Evolutionary conservation across 2,797 vertebrate genomes (phyloP), one percentile per base, ranked within the genome.

Genomic region (Mus caroli): DNA sequence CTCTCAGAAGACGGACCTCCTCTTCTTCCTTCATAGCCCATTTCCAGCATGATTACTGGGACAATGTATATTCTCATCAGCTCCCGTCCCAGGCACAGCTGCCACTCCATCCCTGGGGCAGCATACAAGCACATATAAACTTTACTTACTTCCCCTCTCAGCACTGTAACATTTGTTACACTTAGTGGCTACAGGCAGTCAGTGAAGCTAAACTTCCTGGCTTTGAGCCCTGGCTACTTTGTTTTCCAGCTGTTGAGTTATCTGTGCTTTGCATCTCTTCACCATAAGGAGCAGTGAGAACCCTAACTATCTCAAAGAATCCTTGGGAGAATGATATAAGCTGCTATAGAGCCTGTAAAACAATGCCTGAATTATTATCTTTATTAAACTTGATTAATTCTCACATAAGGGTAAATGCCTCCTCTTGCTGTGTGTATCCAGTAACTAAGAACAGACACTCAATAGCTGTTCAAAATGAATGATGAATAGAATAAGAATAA

Each of bases 401-500:
- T 40, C 37, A 40, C 56, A 86, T 83, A 26, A 17, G 17, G 60
- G 2, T 17, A 91, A 80, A 76, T 40, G 40, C 7, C 6, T 90
- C 5, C 0, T 89, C 37, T 69, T 90, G 6, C 8, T 95, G 24
- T 82, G 94, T 93, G 77, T 87, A 62, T 46, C 34, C n/a, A 31
- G 31, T 40, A 15, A 79, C 28, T 80, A 92, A 15, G 22, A 87
- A 17, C 43, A 87, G 19, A 84, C 1, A 6, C 54, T 83, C 84
- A 96, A 40, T 93, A 90, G 75, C 24, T 50, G 4, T 90, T 40
- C 37, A 87, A 15, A 79, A 17, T 15, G 17, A 91, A 71, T 78
- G 31, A 86, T 5, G 90, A 87, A 87, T 43, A 7, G 94, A 94
- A 75, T 7, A 96, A 73, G 52, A 92, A 13, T 52, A 90, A 92